Evolutionary conservation across 2,113 vertebrate genomes (phyloP), one percentile per base, ranked within the genome.

Genomic region (Hippocampus comes): DNA sequence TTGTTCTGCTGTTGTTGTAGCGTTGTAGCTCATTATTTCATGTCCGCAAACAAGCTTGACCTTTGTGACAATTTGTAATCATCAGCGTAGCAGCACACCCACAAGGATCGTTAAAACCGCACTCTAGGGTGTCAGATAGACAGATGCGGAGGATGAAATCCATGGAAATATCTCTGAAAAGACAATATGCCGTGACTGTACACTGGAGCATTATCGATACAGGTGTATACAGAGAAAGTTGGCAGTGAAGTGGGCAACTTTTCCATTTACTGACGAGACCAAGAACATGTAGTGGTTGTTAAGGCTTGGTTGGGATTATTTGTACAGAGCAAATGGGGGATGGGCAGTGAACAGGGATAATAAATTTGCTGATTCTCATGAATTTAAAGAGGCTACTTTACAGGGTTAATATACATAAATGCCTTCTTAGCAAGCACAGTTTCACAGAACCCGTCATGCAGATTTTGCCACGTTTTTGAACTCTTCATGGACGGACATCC

Each of bases 321-420:
- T 79, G 81, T 81, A 74, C 77, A 41, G 46, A 27, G 63, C 18
- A 2, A 42, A 63, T 30, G 41, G 8, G 56, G 9, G 34, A 23
- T 46, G 18, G 4, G 7, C 12, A 51, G 5, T 53, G 64, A 48
- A 27, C 42, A 53, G 59, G 56, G n/a, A 70, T 63, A 63, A 72
- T 74, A 79, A 86, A 89, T 79, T 53, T 69, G 85, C 85, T 87
- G 87, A 89, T 89, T 88, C 80, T 88, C 86, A 89, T 90, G 91
- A 90, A 92, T 92, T 91, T 92, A 89, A 87, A 92, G 83, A 85
- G 87, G 84, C 86, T 90, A 84, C 83, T 90, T 92, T 90, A 84
- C 84, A 82, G 82, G 80, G 85, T 87, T 87, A 88, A 89, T 86
- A 87, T 89, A 88, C 87, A 88, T 89, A 90, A 91, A 87, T 80